A percentile compares a stretch with the other conserved stretches of the same genome.
Evolutionary conservation across 2,113 vertebrate genomes (phyloP).

Genomic region (Mus pahari): DNA sequence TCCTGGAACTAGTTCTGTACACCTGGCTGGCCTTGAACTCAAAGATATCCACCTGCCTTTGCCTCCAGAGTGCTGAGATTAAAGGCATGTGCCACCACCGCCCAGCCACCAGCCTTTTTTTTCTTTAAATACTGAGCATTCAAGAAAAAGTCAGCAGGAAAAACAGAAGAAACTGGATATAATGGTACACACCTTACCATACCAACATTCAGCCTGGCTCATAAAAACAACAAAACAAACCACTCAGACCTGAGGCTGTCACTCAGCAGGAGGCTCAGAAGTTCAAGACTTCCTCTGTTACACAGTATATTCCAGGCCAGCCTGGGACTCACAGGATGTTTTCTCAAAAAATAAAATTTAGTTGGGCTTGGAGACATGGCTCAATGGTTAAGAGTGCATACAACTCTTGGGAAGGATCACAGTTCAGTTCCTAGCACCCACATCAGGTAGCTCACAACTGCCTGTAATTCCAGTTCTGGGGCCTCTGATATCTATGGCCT

Average conservation of each 20-base stretch:
- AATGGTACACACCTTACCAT: neutral
- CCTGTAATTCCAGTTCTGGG: neutral
- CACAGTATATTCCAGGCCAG: neutral
- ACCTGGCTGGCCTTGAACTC: neutral
- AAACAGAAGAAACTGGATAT: neutral
- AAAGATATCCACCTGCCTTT: neutral
- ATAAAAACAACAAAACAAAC: neutral
- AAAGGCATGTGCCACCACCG: neutral
- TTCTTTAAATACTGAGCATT: neutral
- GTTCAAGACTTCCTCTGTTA: neutral
- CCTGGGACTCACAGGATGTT: neutral
- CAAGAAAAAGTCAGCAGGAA: neutral
- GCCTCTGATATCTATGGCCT: neutral
- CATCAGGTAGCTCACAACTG: neutral
- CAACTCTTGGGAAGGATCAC: neutral
- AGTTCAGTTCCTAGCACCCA: neutral
- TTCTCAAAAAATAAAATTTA: neutral
- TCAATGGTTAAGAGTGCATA: neutral
- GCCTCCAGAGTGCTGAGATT: neutral
- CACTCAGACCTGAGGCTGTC: neutral
- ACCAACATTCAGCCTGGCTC: neutral
- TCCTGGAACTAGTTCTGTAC: neutral
- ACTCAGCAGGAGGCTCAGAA: neutral
- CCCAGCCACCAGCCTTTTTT: neutral
- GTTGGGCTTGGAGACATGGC: neutral